Base-by-base conservation (phyloP, 2,888 invertebrate species). In the Anarsia innoxiella region DNA sequence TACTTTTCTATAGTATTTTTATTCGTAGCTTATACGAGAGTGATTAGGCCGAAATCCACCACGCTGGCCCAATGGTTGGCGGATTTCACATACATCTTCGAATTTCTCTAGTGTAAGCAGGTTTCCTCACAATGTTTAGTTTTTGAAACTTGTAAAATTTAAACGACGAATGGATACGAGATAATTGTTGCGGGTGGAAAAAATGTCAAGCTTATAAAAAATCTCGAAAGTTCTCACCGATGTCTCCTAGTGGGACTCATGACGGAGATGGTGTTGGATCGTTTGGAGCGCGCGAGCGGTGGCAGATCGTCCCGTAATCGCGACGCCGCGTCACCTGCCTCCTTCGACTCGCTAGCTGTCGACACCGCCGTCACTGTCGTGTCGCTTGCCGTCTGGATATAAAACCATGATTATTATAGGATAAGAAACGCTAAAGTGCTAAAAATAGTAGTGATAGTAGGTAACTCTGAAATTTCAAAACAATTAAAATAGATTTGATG, bases 241-340 rank as follows among this genome's bases (percentile, higher is more conserved):
- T 61, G 58, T 0, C 77, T 48, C 33, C 90, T 75, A 6, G 89
- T 89, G 31, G 92, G 91, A 63, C 89, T 91, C 92, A 93, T 93
- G 3, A 95, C 95, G 5, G 95, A 94, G 63, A 96, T 95, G 33
- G 96, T 96, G 69, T 94, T 91, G 39, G 92, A 91, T 42, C 85
- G 72, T 60, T 77, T 75, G 58, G 84, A 83, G 62, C 84, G 73
- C 46, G 79, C 88, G 68, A 88, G 87, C 49, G 86, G 86, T 41
- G 80, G 88, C 69, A 80, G 78, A 72, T 86, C 86, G 53, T 87
- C 79, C 8, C 64, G 45, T 36, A 50, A 42, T 43, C 56, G 55
- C 43, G 44, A 51, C 44, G 44, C 35, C 42, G 35, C 29, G 45
- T 31, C 26, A 48, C 49, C 37, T 51, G 44, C 37, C n/a, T n/a